A percentile compares a stretch with the other conserved stretches of the same genome.
phyloP scores from a whole-genome alignment of 1,140 invertebrate species.

The Agrilus planipennis region DNA sequence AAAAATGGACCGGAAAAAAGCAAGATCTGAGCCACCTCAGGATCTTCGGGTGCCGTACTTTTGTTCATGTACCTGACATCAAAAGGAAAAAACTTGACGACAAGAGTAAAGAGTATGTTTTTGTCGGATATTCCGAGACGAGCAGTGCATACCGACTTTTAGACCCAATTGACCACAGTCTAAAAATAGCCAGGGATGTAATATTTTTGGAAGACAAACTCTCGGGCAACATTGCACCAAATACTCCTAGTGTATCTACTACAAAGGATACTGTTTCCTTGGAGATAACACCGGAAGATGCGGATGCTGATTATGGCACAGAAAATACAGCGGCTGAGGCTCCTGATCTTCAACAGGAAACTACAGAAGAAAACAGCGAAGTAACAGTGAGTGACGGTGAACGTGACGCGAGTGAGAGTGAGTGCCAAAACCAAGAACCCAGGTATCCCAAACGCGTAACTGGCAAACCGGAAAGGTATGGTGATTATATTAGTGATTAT shows the following conservation, averaged over 20 bases:
- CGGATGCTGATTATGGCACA: too few species aligned
- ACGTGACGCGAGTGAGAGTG: background rate
- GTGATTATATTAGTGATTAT: too few species aligned
- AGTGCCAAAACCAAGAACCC: background rate
- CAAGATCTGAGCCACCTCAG: constrained; percentile 18
- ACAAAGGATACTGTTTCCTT: background rate
- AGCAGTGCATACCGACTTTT: constrained; percentile 23
- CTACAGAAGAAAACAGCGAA: too few species aligned
- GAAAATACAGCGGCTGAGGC: too few species aligned
- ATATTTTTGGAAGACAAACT: constrained; percentile 5
- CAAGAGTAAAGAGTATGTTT: constrained; percentile 22
- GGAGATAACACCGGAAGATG: background rate
- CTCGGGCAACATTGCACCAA: too few species aligned
- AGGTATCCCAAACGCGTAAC: too few species aligned
- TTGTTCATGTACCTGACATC: constrained; percentile 19
- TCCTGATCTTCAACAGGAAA: too few species aligned
- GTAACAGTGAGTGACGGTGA: background rate
- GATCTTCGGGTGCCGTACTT: constrained; percentile 23
- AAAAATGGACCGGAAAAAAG: constrained; percentile 15
- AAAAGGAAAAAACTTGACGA: constrained; percentile 23
- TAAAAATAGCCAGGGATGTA: constrained; percentile 8
- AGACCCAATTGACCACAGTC: too few species aligned
- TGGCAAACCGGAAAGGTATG: too few species aligned
- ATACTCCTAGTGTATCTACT: background rate
- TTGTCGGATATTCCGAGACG: constrained; percentile 22